Evolutionary conservation across 1,140 invertebrate species (phyloP).

Genomic region (Drosophila aff.): DNA sequence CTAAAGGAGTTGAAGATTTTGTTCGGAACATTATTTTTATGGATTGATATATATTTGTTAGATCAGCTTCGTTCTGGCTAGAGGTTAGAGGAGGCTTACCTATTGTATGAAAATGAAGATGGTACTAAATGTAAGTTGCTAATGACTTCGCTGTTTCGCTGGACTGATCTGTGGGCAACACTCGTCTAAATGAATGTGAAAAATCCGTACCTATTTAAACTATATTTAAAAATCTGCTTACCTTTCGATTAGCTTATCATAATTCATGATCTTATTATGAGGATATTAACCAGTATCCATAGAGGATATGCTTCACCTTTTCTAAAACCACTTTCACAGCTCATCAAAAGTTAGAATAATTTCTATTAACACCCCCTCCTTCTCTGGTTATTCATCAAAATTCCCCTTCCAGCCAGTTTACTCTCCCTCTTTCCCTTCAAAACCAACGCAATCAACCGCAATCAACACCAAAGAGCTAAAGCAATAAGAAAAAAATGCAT

Average conservation of each 20-base stretch:
- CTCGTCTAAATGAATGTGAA: no score
- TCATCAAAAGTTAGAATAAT: constrained; percentile 3
- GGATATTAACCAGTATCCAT: not conserved
- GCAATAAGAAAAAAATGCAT: constrained; percentile 67
- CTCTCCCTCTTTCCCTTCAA: not conserved
- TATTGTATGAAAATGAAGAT: no score
- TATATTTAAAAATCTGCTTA: no score
- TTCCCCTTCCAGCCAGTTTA: not conserved
- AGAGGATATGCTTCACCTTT: not conserved
- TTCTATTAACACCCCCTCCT: constrained; percentile 13
- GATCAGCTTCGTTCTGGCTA: not conserved
- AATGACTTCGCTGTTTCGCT: no score
- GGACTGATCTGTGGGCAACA: no score
- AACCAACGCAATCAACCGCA: constrained; percentile 68
- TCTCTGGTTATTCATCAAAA: not conserved
- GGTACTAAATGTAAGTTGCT: no score
- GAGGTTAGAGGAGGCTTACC: no score
- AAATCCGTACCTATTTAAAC: no score
- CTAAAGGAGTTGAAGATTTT: not conserved
- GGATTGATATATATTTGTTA: not conserved
- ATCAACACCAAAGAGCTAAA: constrained; percentile 68
- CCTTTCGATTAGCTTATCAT: not conserved
- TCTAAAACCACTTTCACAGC: no score
- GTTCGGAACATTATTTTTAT: not conserved
- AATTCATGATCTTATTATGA: not conserved